phyloP scores from a whole-genome alignment of 2,797 vertebrate species.

The Poecilia gillii region DNA sequence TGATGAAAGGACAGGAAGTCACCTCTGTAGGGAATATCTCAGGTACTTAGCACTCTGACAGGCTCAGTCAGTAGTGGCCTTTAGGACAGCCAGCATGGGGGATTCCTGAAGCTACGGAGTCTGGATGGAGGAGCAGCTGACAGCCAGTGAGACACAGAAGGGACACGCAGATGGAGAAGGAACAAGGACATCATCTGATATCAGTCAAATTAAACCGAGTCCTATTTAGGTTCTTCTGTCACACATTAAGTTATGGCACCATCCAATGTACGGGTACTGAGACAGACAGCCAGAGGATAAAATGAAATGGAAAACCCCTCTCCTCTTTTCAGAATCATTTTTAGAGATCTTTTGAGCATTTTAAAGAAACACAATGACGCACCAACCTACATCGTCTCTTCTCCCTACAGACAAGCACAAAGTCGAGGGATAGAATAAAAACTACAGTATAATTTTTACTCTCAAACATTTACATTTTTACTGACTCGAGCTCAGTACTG shows the following conservation, averaged over 20 bases:
- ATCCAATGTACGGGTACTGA: not conserved
- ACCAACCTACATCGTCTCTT: not conserved
- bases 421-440: not conserved
- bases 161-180: conserved; percentile 15
- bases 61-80: conserved; percentile 39
- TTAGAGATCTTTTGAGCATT: not conserved
- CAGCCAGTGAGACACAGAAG: conserved; percentile 48
- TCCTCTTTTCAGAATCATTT: not conserved
- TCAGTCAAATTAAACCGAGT: not conserved
- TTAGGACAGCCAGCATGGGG: conserved; percentile 47
- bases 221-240: not conserved
- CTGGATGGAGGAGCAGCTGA: conserved; percentile 50
- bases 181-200: conserved; percentile 8
- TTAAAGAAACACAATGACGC: not conserved
- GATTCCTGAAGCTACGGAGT: conserved; percentile 50
- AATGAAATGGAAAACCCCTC: not conserved
- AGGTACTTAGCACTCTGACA: conserved; percentile 21
- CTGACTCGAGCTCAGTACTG: not conserved
- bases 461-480: not conserved
- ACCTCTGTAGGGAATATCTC: conserved; percentile 41
- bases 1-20: conserved; percentile 45
- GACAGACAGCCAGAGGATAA: not conserved
- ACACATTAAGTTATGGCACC: not conserved
- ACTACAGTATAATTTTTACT: not conserved
- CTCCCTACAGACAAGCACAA: not conserved